Evolutionary conservation across 2,888 invertebrate species (phyloP).

Genomic region (Schizaphis graminum): DNA sequence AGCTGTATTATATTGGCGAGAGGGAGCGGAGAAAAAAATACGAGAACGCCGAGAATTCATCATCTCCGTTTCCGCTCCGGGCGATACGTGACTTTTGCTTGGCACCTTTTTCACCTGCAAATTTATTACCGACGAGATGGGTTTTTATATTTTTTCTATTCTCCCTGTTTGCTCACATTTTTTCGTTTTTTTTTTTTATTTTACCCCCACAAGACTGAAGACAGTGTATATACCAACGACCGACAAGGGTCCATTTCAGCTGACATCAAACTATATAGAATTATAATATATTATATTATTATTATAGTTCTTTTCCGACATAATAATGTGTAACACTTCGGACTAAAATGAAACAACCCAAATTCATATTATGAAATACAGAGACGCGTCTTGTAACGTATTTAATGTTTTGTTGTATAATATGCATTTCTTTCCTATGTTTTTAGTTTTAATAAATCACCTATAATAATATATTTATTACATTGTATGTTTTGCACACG

Average conservation of each 20-base stretch:
- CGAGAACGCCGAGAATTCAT: constrained; percentile 48
- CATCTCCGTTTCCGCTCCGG: constrained; percentile 55
- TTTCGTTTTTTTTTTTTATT: not conserved
- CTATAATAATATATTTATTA: not conserved
- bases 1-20: not conserved
- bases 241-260: constrained; percentile 30
- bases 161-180: constrained; percentile 5
- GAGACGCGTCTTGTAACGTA: not conserved
- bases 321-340: not conserved
- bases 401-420: not conserved
- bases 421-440: too few species aligned
- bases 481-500: not conserved
- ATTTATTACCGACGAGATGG: constrained; percentile 53
- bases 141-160: constrained; percentile 15
- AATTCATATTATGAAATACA: constrained; percentile 2
- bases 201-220: not conserved
- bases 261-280: not conserved
- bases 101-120: constrained; percentile 53
- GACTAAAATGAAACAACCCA: not conserved
- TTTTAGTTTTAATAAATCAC: too few species aligned
- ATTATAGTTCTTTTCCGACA: not conserved
- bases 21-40: not conserved
- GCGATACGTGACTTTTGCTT: constrained; percentile 61
- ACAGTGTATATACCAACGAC: not conserved
- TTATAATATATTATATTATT: constrained; percentile 15